A percentile compares a stretch with the other conserved stretches of the same genome.
phyloP scores from a whole-genome alignment of 2,113 vertebrate genomes.

The Tor tambroides region DNA sequence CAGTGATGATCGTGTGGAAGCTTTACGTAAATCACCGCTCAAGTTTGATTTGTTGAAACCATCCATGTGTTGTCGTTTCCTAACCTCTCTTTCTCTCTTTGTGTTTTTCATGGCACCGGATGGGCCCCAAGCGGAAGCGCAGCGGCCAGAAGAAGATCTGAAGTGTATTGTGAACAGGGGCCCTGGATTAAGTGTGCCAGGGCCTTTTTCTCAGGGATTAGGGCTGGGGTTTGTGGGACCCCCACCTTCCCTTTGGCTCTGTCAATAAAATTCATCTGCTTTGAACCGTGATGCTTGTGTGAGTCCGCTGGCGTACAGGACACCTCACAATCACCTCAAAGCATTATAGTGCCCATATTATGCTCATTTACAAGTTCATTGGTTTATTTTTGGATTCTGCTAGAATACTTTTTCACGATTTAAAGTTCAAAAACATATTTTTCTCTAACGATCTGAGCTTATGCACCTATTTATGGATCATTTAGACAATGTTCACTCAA shows the following conservation, averaged over 20 bases:
- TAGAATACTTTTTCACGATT: not conserved
- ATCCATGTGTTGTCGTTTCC: not conserved
- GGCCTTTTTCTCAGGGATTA: constrained; percentile 77
- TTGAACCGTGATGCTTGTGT: constrained; percentile 47
- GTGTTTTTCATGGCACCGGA: constrained; percentile 67
- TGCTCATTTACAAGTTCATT: not conserved
- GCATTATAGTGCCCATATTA: not conserved
- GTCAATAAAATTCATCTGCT: constrained; percentile 76
- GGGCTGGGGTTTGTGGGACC: constrained; percentile 55
- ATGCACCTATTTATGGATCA: too few relatives aligned
- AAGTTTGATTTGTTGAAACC: constrained; percentile 21
- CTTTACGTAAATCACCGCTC: not conserved
- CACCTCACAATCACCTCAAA: not conserved
- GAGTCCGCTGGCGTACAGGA: not conserved
- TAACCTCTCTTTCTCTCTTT: not conserved
- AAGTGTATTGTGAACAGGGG: constrained; percentile 68
- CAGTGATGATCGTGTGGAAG: not conserved
- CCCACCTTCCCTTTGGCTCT: constrained; percentile 64
- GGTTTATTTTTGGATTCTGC: not conserved
- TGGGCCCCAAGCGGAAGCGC: constrained; percentile 70
- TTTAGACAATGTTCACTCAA: too few relatives aligned
- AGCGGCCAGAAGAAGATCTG: constrained; percentile 70
- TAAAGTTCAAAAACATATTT: not conserved
- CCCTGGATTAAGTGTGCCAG: constrained; percentile 73
- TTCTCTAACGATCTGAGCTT: not conserved